phyloP scores from a whole-genome alignment of 1,140 invertebrate species.

The Drosophila paulistorum region DNA sequence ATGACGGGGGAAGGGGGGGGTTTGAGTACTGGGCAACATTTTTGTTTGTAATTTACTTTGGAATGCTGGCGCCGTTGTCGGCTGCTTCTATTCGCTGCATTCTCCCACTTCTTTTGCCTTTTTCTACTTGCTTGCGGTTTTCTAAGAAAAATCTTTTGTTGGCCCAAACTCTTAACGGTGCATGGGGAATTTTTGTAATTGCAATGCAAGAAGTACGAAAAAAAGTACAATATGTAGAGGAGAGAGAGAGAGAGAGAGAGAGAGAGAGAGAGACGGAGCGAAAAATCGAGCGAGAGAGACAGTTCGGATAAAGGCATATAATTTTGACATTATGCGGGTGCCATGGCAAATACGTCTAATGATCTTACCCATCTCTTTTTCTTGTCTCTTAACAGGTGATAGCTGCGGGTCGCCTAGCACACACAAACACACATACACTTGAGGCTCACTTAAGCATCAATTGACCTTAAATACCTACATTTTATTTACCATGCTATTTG shows the following conservation, averaged over 20 bases:
- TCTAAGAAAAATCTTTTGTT: conserved; percentile 73
- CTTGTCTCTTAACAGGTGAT: not conserved
- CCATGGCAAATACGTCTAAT: conserved; percentile 1
- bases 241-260: not conserved
- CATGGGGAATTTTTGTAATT: conserved; percentile 29
- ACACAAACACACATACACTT: not conserved
- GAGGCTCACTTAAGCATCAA: not conserved
- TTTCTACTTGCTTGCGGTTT: conserved; percentile 46
- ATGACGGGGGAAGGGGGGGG: not conserved
- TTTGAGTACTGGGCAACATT: conserved; percentile 59
- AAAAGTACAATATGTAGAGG: not conserved
- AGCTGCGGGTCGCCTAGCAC: not conserved
- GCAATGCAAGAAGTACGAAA: conserved; percentile 1
- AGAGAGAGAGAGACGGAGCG: not conserved
- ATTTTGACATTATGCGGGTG: conserved; percentile 8
- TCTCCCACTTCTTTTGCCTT: not conserved
- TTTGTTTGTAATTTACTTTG: conserved; percentile 79
- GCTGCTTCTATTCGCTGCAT: conserved; percentile 4
- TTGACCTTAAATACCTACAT: conserved; percentile 1
- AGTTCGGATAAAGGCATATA: not conserved
- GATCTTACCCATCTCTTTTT: not conserved
- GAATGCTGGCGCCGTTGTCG: conserved; percentile 57
- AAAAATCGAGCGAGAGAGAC: not conserved
- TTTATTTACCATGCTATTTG: not conserved
- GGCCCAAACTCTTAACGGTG: conserved; percentile 51